These are phyloP conservation scores for Salarias fasciatus DNA, from an alignment of 2,797 vertebrate genomes.

Conservation along the genomic window DNA sequence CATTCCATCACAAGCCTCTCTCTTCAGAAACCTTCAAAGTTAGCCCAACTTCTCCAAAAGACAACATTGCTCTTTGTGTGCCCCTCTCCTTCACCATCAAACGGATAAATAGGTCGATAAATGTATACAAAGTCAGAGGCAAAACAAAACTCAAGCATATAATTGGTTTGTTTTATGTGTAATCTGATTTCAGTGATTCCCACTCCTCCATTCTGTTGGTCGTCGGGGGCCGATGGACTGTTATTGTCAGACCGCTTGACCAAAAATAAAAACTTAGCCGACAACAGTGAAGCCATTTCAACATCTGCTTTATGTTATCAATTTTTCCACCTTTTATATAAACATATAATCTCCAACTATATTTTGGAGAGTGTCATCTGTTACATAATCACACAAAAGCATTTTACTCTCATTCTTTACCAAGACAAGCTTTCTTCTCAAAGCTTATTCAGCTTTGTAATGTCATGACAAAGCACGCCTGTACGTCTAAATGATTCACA, in stretches of 20 bases:
- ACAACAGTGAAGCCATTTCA: conserved; percentile 15
- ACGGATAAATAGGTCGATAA: conserved; percentile 80
- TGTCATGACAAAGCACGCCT: conserved; percentile 52
- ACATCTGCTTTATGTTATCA: too few relatives aligned
- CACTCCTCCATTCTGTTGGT: conserved; percentile 23
- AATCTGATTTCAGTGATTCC: conserved; percentile 67
- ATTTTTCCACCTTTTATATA: not conserved
- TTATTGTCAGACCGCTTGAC: conserved; percentile 15
- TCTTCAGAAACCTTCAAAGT: conserved; percentile 94
- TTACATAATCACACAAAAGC: not conserved
- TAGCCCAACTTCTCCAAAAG: conserved; percentile 85
- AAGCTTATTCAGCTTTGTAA: conserved; percentile 32
- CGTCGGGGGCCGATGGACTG: conserved; percentile 38
- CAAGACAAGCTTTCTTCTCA: conserved; percentile 55
- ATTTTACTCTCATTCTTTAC: conserved; percentile 39
- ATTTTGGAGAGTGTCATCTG: too few relatives aligned
- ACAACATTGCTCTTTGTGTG: conserved; percentile 93
- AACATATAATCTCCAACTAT: not conserved
- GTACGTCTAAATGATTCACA: conserved; percentile 37
- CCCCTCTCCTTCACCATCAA: conserved; percentile 71
- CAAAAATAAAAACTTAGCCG: conserved; percentile 8
- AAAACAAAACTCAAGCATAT: conserved; percentile 71
- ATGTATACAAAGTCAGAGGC: conserved; percentile 74
- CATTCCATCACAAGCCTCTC: conserved; percentile 95
- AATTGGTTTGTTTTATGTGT: conserved; percentile 78